phyloP scores from a whole-genome alignment of 2,888 invertebrate species.

The Hypomecis punctinalis region DNA sequence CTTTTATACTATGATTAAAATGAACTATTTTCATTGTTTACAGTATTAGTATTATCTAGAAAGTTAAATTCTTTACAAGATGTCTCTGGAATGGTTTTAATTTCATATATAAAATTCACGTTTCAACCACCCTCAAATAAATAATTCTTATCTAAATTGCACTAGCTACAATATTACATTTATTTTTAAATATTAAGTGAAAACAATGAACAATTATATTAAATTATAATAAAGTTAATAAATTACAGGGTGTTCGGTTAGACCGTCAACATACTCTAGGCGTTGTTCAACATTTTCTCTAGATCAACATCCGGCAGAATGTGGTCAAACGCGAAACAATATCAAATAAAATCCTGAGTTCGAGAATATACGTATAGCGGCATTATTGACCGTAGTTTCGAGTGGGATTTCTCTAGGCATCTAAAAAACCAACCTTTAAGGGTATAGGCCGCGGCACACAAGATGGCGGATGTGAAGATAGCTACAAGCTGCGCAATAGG shows the following conservation, averaged over 20 bases:
- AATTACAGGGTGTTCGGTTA: not conserved
- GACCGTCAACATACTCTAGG: too few species aligned
- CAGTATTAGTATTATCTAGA: conserved; percentile 20
- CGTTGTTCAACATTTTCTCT: too few species aligned
- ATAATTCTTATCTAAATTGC: conserved; percentile 71
- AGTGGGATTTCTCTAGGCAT: too few species aligned
- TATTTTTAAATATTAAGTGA: conserved; percentile 31
- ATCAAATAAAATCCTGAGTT: too few species aligned
- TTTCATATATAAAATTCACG: conserved; percentile 50
- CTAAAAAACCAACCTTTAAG: too few species aligned
- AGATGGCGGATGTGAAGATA: too few species aligned
- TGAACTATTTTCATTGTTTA: conserved; percentile 18
- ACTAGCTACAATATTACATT: conserved; percentile 69
- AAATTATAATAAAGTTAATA: conserved; percentile 6
- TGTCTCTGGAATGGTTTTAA: conserved; percentile 67
- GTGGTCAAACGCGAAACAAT: too few species aligned
- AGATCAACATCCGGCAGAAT: too few species aligned
- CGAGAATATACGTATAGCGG: too few species aligned
- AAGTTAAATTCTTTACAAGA: conserved; percentile 29
- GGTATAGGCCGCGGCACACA: too few species aligned
- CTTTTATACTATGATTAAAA: conserved; percentile 15
- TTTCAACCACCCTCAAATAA: conserved; percentile 68
- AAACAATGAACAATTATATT: conserved; percentile 19
- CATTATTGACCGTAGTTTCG: too few species aligned
- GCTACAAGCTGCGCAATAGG: too few species aligned